Conservation (phyloP, 2,797 vertebrate genomes). For the Sebastes iracundus region DNA sequence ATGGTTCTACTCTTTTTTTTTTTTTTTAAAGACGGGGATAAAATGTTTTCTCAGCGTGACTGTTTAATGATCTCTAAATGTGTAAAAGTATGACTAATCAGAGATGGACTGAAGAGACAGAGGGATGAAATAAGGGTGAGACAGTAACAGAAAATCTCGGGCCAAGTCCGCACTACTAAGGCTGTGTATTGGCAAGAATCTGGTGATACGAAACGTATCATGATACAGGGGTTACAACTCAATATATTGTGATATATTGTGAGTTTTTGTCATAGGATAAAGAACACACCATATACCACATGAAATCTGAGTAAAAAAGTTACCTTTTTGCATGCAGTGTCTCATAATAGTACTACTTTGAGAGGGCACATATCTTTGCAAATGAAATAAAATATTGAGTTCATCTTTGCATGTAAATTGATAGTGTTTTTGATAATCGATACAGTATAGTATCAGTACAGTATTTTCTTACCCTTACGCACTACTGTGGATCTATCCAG, state of each 20-base stretch:
- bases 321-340: not conserved
- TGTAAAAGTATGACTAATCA: not conserved
- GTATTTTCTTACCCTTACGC: too few relatives aligned
- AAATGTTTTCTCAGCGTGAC: not conserved
- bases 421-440: too few relatives aligned
- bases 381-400: not conserved
- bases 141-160: not conserved
- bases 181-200: too few relatives aligned
- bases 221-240: too few relatives aligned
- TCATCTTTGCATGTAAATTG: too few relatives aligned
- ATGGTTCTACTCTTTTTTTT: not conserved
- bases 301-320: too few relatives aligned
- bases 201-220: too few relatives aligned
- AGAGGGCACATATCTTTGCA: too few relatives aligned
- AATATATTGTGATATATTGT: too few relatives aligned
- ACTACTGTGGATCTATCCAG: not conserved
- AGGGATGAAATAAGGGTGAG: constrained; percentile 31
- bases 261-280: too few relatives aligned
- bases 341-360: not conserved
- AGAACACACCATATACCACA: too few relatives aligned
- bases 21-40: not conserved
- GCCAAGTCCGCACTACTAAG: not conserved
- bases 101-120: not conserved
- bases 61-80: not conserved
- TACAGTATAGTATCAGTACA: too few relatives aligned